Evolutionary conservation across 35 echinoderm and acorn worm genomes (phyloP).

Genomic region (Holothuria glaberrima): DNA sequence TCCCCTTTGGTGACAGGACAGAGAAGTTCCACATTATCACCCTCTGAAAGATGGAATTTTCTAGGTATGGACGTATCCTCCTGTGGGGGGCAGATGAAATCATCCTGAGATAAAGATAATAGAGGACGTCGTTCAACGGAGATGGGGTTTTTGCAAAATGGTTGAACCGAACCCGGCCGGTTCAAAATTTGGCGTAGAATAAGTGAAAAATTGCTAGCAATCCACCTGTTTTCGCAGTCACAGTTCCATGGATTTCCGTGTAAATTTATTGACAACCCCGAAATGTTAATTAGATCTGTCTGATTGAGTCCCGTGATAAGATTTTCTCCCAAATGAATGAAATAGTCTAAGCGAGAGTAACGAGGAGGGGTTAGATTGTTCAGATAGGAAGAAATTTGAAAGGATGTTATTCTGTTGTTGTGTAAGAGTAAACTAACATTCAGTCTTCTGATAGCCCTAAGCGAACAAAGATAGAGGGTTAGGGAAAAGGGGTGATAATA

Average conservation of each 20-base stretch:
- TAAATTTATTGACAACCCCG: neutral
- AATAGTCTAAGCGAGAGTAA: too few species aligned
- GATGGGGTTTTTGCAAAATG: neutral
- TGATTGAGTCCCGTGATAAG: too few species aligned
- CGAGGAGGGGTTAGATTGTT: too few species aligned
- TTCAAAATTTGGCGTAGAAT: neutral
- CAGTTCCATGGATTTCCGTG: slow-evolving; percentile 12
- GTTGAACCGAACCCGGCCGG: neutral
- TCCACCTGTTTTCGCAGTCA: neutral
- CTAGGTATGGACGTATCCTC: too few species aligned
- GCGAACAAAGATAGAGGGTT: too few species aligned
- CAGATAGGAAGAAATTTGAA: neutral
- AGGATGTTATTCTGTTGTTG: neutral
- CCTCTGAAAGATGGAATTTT: neutral
- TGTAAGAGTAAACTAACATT: neutral
- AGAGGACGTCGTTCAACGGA: neutral
- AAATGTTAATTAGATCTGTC: too few species aligned
- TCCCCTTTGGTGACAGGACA: neutral
- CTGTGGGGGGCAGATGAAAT: neutral
- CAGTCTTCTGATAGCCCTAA: neutral
- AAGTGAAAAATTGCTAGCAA: neutral
- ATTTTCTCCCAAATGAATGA: neutral
- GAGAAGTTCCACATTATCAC: neutral
- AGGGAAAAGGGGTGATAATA: neutral
- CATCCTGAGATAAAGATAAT: neutral